Percentiles rank a stretch among this genome's conserved stretches.
Conservation (phyloP, 2,797 vertebrate genomes). For the Schizothorax lantsangensis region DNA sequence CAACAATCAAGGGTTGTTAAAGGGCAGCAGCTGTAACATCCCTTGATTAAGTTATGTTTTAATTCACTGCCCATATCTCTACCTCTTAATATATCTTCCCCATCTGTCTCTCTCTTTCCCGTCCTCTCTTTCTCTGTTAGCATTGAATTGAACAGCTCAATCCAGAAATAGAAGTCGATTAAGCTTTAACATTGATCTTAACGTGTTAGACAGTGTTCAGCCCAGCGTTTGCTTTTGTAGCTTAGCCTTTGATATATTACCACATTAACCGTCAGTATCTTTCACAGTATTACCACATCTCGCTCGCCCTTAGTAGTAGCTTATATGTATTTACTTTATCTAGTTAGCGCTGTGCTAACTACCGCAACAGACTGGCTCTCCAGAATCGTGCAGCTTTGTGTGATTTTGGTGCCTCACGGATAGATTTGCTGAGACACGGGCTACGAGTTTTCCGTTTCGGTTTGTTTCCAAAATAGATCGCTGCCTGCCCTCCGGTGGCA, state of each 20-base stretch:
- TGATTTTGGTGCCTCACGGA: slow-evolving; percentile 58
- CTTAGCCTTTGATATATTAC: slow-evolving; percentile 45
- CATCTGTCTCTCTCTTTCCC: slow-evolving; percentile 22
- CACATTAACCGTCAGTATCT: slow-evolving; percentile 58
- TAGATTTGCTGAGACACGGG: slow-evolving; percentile 54
- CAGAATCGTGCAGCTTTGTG: slow-evolving; percentile 21
- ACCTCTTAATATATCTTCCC: not conserved
- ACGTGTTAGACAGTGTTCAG: slow-evolving; percentile 22
- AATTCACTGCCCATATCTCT: slow-evolving; percentile 27
- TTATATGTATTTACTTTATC: slow-evolving; percentile 48
- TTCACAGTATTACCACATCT: slow-evolving; percentile 50
- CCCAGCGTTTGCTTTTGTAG: slow-evolving; percentile 37
- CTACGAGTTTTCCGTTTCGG: slow-evolving; percentile 61
- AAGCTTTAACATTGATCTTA: slow-evolving; percentile 47
- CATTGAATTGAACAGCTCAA: slow-evolving; percentile 46
- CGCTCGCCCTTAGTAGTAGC: slow-evolving; percentile 49
- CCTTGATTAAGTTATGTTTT: slow-evolving; percentile 36
- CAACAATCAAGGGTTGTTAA: not conserved
- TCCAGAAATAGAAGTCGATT: slow-evolving; percentile 53
- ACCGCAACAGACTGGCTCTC: slow-evolving; percentile 31
- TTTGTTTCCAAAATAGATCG: slow-evolving; percentile 62
- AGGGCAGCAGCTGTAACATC: not conserved
- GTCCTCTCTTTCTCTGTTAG: slow-evolving; percentile 19
- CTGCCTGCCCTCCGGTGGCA: slow-evolving; percentile 60
- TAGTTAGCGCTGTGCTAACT: slow-evolving; percentile 43